Evolutionary conservation across 2,797 vertebrate species (phyloP).

Genomic region (Pipistrellus pipistrellus): DNA sequence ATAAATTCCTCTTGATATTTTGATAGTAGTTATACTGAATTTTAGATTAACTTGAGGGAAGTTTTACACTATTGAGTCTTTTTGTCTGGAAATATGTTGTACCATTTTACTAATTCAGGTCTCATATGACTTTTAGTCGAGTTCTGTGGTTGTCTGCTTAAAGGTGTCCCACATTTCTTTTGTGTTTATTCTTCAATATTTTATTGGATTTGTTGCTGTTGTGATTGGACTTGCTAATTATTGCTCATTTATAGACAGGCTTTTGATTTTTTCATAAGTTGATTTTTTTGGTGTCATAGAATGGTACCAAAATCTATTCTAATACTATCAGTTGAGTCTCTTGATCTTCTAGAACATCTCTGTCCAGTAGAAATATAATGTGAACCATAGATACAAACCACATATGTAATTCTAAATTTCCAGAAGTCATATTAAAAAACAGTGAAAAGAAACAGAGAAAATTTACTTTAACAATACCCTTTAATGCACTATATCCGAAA

Average conservation of each 20-base stretch:
- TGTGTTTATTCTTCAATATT: not conserved
- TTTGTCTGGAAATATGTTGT: not conserved
- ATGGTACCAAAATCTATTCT: not conserved
- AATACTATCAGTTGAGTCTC: not conserved
- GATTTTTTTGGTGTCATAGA: not conserved
- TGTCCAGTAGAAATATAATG: not conserved
- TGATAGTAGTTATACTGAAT: not conserved
- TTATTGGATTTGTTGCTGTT: constrained; percentile 8
- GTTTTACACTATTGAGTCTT: not conserved
- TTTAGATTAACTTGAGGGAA: not conserved
- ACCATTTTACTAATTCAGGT: constrained; percentile 1
- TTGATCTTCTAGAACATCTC: not conserved
- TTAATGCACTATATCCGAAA: not conserved
- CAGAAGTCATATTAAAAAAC: constrained; percentile 1
- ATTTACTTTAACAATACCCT: constrained; percentile 22
- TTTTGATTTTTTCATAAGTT: constrained; percentile 23
- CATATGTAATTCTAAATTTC: not conserved
- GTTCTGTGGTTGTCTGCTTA: not conserved
- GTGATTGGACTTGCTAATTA: not conserved
- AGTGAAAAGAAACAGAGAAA: constrained; percentile 5
- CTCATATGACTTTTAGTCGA: not conserved
- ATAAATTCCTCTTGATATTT: not conserved
- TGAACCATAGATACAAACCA: not conserved
- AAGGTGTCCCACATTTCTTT: not conserved
- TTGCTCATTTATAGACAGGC: not conserved